Conservation (phyloP, 2,888 invertebrate genomes). For the Sericinus montela region DNA sequence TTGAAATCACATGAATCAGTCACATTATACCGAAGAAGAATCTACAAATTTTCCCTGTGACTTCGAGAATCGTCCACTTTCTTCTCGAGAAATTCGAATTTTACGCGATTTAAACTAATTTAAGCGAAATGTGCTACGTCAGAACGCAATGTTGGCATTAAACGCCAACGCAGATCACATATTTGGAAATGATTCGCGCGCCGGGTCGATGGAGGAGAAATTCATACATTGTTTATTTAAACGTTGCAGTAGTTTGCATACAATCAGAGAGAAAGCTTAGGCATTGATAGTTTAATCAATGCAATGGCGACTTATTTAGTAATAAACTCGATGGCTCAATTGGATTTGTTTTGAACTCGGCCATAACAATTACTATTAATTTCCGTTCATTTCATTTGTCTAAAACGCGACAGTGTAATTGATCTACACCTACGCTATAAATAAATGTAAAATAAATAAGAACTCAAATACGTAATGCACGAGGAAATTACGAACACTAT, state of each 20-base stretch:
- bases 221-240: conserved; percentile 45
- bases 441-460: too few relatives aligned
- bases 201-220: conserved; percentile 34
- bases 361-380: conserved; percentile 8
- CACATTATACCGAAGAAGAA: too few relatives aligned
- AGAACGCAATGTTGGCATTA: conserved; percentile 15
- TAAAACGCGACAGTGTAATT: too few relatives aligned
- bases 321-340: conserved; percentile 59
- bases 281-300: conserved; percentile 71
- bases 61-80: conserved; percentile 1
- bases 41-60: too few relatives aligned
- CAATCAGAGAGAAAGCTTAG: conserved; percentile 68
- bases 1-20: too few relatives aligned
- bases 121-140: conserved; percentile 7
- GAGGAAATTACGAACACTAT: too few relatives aligned
- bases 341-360: conserved; percentile 17
- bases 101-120: conserved; percentile 14
- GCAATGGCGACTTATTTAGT: conserved; percentile 46
- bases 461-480: too few relatives aligned
- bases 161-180: conserved; percentile 27
- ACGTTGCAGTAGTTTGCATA: conserved; percentile 65
- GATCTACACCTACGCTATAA: too few relatives aligned
- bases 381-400: too few relatives aligned
- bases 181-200: conserved; percentile 34
- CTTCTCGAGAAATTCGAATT: conserved; percentile 11